These are phyloP conservation scores for Drosophila longiperda DNA, from an alignment of 2,888 invertebrate species.

Conservation along the genomic window DNA sequence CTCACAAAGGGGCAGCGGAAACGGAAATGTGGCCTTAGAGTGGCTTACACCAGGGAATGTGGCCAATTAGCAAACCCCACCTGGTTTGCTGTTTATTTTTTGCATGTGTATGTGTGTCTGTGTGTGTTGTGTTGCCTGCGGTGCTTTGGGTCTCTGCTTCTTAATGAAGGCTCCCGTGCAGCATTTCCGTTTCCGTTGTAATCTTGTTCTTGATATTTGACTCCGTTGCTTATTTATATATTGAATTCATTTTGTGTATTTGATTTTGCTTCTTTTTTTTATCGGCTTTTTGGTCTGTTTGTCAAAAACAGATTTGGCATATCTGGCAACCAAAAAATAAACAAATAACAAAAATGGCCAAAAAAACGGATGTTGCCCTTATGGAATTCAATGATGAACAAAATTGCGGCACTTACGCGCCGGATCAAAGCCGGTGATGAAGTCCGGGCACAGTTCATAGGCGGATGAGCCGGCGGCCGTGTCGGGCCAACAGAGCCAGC, in stretches of 20 bases:
- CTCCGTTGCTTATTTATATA: slow-evolving; percentile 32
- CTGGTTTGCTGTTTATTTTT: slow-evolving; percentile 55
- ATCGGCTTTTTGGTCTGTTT: slow-evolving; percentile 27
- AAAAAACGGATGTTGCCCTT: slow-evolving; percentile 52
- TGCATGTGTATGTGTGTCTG: slow-evolving; percentile 8
- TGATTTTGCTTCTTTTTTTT: background rate
- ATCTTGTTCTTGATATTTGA: slow-evolving; percentile 38
- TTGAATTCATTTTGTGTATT: slow-evolving; percentile 20
- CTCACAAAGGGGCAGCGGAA: slow-evolving; percentile 11
- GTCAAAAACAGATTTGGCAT: slow-evolving; percentile 56
- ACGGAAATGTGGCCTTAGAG: slow-evolving; percentile 18
- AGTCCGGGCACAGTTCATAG: slow-evolving; percentile 89
- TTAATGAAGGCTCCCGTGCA: slow-evolving; percentile 24
- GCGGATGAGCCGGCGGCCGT: slow-evolving; percentile 89
- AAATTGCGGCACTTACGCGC: slow-evolving; percentile 87
- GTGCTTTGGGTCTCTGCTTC: slow-evolving; percentile 15
- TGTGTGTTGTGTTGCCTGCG: slow-evolving; percentile 22
- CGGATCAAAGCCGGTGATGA: slow-evolving; percentile 91
- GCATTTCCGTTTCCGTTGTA: slow-evolving; percentile 54
- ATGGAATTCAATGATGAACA: slow-evolving; percentile 49
- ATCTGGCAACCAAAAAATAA: background rate
- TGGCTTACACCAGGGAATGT: slow-evolving; percentile 32
- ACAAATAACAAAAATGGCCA: slow-evolving; percentile 2
- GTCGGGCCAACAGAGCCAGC: slow-evolving; percentile 92
- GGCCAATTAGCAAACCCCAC: slow-evolving; percentile 55